Conservation (phyloP, 2,888 invertebrate genomes). For the Trichopria drosophilae region DNA sequence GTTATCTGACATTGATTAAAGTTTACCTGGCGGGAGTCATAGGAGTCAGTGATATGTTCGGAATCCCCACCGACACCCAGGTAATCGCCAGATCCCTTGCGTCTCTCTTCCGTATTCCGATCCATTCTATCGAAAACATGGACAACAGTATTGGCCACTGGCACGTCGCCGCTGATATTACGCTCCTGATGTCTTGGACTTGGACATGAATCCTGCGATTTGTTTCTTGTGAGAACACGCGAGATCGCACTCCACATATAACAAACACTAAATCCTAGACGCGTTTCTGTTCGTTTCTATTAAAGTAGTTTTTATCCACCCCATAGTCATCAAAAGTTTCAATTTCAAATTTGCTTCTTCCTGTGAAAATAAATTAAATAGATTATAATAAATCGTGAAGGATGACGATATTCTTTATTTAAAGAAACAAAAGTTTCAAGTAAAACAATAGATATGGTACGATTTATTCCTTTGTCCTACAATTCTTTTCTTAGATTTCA, state of each 20-base stretch:
- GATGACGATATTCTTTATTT: too few relatives aligned
- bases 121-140: slow-evolving; percentile 58
- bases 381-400: too few relatives aligned
- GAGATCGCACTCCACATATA: slow-evolving; percentile 59
- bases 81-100: slow-evolving; percentile 44
- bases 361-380: too few relatives aligned
- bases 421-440: too few relatives aligned
- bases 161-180: slow-evolving; percentile 37
- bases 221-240: slow-evolving; percentile 53
- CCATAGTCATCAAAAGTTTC: too few relatives aligned
- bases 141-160: slow-evolving; percentile 52
- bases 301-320: too few relatives aligned
- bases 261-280: too few relatives aligned
- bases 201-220: slow-evolving; percentile 39
- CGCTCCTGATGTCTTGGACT: slow-evolving; percentile 38
- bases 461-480: too few relatives aligned
- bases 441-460: too few relatives aligned
- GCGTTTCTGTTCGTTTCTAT: too few relatives aligned
- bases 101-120: slow-evolving; percentile 56
- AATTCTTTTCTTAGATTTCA: too few relatives aligned
- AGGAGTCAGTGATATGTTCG: slow-evolving; percentile 50
- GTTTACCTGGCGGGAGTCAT: slow-evolving; percentile 53
- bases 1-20: neutral
- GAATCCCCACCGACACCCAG: slow-evolving; percentile 43
- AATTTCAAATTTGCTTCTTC: too few relatives aligned